Base-by-base conservation (phyloP, 2,888 invertebrate species). In the Drosophila lacicola region DNA sequence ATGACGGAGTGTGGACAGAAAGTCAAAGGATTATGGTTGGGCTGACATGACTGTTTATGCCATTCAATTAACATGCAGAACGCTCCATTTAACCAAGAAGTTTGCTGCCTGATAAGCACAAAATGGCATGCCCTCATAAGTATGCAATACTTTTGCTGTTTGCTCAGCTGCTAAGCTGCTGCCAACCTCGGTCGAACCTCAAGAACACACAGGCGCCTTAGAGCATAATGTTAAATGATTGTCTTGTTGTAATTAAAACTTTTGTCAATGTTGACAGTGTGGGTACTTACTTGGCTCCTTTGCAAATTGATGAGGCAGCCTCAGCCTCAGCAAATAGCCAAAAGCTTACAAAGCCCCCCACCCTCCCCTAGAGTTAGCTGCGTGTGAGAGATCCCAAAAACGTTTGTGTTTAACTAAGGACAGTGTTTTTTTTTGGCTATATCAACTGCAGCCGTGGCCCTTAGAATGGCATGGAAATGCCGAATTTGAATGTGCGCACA, bases 161-260 rank as follows among this genome's bases (percentile, higher is more conserved):
- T 68, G 36, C 41, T 19, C 50, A 61, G 49, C 47, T 55, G 55
- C 45, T 29, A 2, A 33, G 53, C 53, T 29, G 50, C 29, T 29
- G 29, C 29, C 29, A 29, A 29, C 29, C 29, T 29, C 29, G 29
- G 29, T 8, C 29, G 8, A 29, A 8, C 29, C 29, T 29, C 29
- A 29, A 29, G 29, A 29, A 8, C 29, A 29, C 29, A 29, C 29
- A 9, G 14, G 25, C 2, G 33, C 49, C 53, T 44, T 19, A n/a
- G 42, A 34, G 51, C 60, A 65, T 72, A 69, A 80, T 70, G 72
- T 63, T 71, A 72, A 74, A 70, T 64, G 71, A 82, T 78, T 74
- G 71, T 71, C 63, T 75, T 74, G 81, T 80, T 74, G 81, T 85
- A 88, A 80, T 83, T 85, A 81, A 80, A 88, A 85, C 71, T 80